Conservation (phyloP, 2,888 invertebrate species). For the Harmothoe impar region DNA sequence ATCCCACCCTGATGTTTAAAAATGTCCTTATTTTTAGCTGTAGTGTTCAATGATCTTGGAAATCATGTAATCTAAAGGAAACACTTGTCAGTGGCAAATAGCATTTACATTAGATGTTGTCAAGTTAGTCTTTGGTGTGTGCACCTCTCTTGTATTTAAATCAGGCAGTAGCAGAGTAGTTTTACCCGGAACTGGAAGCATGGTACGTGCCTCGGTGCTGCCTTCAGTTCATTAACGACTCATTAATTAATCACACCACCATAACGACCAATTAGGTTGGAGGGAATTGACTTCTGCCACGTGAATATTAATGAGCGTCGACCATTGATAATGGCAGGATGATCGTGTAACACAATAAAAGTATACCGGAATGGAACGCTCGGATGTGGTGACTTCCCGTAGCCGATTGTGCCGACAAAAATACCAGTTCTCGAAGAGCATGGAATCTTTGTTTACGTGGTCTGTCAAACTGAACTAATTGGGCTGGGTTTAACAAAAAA, state of each 20-base stretch:
- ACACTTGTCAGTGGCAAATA: too few relatives aligned
- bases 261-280: slow-evolving; percentile 4
- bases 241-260: neutral
- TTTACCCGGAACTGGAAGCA: too few relatives aligned
- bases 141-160: too few relatives aligned
- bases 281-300: neutral
- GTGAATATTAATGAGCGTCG: neutral
- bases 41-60: too few relatives aligned
- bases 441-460: neutral
- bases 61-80: too few relatives aligned
- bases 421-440: neutral
- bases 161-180: too few relatives aligned
- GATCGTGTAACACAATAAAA: neutral
- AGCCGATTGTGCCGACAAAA: neutral
- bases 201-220: too few relatives aligned
- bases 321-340: neutral
- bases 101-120: too few relatives aligned
- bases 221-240: too few relatives aligned
- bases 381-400: neutral
- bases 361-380: neutral
- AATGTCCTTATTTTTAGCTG: too few relatives aligned
- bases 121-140: too few relatives aligned
- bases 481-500: neutral
- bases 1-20: too few relatives aligned
- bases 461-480: neutral